Conservation (phyloP, 2,797 vertebrate species). For the Mormyrus proboscirostris region DNA sequence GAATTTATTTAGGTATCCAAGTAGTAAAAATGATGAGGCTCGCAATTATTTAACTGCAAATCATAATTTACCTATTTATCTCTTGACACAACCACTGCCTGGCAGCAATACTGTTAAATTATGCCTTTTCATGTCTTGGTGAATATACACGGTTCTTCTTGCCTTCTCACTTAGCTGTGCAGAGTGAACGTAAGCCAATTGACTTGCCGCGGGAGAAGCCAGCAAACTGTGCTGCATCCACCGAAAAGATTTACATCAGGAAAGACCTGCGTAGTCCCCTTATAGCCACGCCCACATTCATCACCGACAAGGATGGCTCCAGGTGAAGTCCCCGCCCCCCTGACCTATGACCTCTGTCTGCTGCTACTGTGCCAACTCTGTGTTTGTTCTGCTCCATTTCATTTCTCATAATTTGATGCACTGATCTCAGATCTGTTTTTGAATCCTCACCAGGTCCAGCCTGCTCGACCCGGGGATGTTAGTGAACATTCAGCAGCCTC, state of each 20-base stretch:
- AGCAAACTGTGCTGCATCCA: conserved; percentile 92
- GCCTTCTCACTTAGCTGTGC: conserved; percentile 70
- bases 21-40: neutral
- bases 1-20: neutral
- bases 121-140: neutral
- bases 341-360: neutral
- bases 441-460: conserved; percentile 55
- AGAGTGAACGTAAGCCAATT: conserved; percentile 94
- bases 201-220: conserved; percentile 92
- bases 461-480: conserved; percentile 95
- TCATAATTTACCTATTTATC: neutral
- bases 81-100: neutral
- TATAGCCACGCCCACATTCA: conserved; percentile 93
- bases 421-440: conserved; percentile 8
- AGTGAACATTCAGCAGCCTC: conserved; percentile 95
- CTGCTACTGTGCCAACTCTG: neutral
- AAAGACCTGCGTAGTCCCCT: conserved; percentile 92
- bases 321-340: conserved; percentile 60
- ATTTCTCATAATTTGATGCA: neutral
- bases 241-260: conserved; percentile 96
- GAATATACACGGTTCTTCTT: neutral
- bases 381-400: neutral
- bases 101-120: neutral
- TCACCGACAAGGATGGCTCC: conserved; percentile 84
- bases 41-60: neutral